Conservation (phyloP, 1,140 invertebrate genomes). For the Plutomurus gul region DNA sequence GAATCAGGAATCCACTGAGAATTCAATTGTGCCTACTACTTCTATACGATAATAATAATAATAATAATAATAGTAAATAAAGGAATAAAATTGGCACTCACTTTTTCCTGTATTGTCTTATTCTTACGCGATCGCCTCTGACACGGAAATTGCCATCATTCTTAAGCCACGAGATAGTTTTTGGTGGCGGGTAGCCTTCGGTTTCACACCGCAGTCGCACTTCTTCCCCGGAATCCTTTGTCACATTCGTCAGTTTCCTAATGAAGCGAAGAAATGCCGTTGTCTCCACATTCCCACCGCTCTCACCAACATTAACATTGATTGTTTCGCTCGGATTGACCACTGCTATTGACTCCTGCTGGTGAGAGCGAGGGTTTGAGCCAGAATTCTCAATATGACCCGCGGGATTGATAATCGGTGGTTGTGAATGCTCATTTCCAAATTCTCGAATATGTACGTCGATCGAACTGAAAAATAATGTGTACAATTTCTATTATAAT, state of each 20-base stretch:
- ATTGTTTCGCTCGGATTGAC: not conserved
- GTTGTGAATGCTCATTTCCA: too few relatives aligned
- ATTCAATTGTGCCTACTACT: not conserved
- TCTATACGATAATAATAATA: not conserved
- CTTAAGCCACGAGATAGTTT: slow-evolving; percentile 66
- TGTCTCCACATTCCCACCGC: not conserved
- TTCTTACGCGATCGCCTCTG: not conserved
- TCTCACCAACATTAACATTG: not conserved
- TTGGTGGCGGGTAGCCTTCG: slow-evolving; percentile 63
- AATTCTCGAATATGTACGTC: too few relatives aligned
- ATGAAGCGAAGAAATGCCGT: slow-evolving; percentile 55
- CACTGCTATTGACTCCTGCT: not conserved
- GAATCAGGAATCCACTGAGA: too few relatives aligned
- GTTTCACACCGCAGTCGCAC: slow-evolving; percentile 71
- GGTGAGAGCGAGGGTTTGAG: too few relatives aligned
- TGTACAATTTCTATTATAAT: too few relatives aligned
- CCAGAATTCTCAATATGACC: too few relatives aligned
- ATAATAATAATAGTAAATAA: not conserved
- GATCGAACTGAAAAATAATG: too few relatives aligned
- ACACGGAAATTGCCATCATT: slow-evolving; percentile 27
- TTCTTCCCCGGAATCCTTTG: slow-evolving; percentile 66
- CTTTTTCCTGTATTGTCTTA: slow-evolving; percentile 14
- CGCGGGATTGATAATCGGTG: too few relatives aligned
- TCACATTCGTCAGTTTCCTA: slow-evolving; percentile 64
- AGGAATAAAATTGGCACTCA: not conserved